A percentile compares a stretch with the other conserved stretches of the same genome.
Evolutionary conservation across 2,113 vertebrate genomes (phyloP).

Genomic region (Hystrix cristata): DNA sequence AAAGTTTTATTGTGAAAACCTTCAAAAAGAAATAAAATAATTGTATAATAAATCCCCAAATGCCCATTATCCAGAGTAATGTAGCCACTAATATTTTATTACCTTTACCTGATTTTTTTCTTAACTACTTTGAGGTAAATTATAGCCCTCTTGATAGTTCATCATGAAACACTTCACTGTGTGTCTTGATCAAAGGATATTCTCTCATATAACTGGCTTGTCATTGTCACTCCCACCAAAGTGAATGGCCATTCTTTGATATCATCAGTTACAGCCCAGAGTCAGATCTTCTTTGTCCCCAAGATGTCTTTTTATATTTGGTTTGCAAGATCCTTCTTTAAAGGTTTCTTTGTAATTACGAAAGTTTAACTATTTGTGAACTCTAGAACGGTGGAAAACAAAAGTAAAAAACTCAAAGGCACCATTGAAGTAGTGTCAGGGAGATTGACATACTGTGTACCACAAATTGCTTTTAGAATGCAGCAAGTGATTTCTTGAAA

Average conservation of each 20-base stretch:
- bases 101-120: not conserved
- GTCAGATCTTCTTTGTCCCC: conserved; percentile 8
- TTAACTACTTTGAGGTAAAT: conserved; percentile 14
- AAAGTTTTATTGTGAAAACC: conserved; percentile 40
- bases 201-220: not conserved
- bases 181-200: not conserved
- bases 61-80: not conserved
- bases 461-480: not conserved
- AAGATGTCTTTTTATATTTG: not conserved
- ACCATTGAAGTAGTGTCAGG: not conserved
- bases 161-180: not conserved
- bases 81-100: not conserved
- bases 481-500: not conserved
- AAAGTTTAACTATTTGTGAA: conserved; percentile 14
- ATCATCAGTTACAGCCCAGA: not conserved
- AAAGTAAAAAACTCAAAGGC: not conserved
- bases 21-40: conserved; percentile 22
- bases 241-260: not conserved
- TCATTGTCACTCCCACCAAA: not conserved
- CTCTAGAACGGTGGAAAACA: not conserved
- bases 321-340: conserved; percentile 25
- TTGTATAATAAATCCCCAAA: not conserved
- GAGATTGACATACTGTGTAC: not conserved
- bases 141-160: not conserved
- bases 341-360: not conserved